phyloP scores from a whole-genome alignment of 2,888 invertebrate species.

The Coecobrya sp. region DNA sequence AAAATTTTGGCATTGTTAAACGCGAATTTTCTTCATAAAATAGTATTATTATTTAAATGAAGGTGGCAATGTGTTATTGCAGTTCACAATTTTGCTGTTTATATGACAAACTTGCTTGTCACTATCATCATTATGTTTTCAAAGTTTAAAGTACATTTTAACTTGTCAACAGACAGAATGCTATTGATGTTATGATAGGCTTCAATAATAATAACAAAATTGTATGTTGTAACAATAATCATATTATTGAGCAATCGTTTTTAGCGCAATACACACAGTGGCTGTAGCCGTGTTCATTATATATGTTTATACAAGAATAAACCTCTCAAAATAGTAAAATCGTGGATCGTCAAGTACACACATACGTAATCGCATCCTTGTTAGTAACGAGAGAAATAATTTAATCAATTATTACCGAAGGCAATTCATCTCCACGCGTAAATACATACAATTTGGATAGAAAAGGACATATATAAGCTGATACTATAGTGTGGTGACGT shows the following conservation, averaged over 20 bases:
- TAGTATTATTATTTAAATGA: not conserved
- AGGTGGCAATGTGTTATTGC: not conserved
- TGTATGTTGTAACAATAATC: slow-evolving; percentile 18
- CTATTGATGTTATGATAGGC: slow-evolving; percentile 20
- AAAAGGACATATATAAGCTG: slow-evolving; percentile 13
- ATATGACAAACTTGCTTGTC: slow-evolving; percentile 21
- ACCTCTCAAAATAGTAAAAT: slow-evolving; percentile 9
- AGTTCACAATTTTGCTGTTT: not conserved
- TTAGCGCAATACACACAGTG: not conserved
- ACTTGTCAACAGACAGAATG: not conserved
- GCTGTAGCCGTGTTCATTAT: not conserved
- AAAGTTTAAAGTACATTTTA: slow-evolving; percentile 59
- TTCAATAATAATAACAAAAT: slow-evolving; percentile 27
- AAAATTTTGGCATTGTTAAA: not conserved
- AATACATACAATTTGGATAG: slow-evolving; percentile 8
- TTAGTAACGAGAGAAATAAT: not conserved
- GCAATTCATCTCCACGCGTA: slow-evolving; percentile 67
- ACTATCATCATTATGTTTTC: slow-evolving; percentile 57
- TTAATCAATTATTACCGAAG: slow-evolving; percentile 61
- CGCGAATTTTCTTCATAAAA: not conserved
- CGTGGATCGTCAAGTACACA: slow-evolving; percentile 15
- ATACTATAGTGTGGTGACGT: slow-evolving; percentile 57
- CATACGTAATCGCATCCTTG: slow-evolving; percentile 48
- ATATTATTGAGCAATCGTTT: slow-evolving; percentile 33
- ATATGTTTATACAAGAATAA: not conserved